phyloP scores from a whole-genome alignment of 1,140 invertebrate genomes.

The Melitaea cinxia region DNA sequence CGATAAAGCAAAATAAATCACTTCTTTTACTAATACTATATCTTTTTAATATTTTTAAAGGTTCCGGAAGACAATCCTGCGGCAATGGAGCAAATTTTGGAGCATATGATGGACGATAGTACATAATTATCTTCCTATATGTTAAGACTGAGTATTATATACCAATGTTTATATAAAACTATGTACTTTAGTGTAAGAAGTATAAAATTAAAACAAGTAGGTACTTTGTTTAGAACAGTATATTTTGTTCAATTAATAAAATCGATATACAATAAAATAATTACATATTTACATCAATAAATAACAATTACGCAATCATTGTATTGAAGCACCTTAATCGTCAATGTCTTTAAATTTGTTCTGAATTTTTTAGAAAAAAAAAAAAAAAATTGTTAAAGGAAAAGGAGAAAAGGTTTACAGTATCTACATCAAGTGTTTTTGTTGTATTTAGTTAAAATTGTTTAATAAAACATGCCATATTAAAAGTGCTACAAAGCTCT shows the following conservation, averaged over 20 bases:
- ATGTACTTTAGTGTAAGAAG: neutral
- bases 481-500: no score
- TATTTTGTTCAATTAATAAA: slow-evolving; percentile 34
- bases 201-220: slow-evolving; percentile 29
- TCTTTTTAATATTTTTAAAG: slow-evolving; percentile 54
- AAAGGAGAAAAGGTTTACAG: no score
- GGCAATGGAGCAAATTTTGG: slow-evolving; percentile 68
- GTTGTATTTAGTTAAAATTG: no score
- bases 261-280: slow-evolving; percentile 28
- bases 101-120: slow-evolving; percentile 43
- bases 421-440: no score
- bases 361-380: no score
- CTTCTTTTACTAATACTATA: neutral
- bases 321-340: slow-evolving; percentile 23
- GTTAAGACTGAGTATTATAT: slow-evolving; percentile 16
- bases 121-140: neutral
- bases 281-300: slow-evolving; percentile 33
- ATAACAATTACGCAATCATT: slow-evolving; percentile 20
- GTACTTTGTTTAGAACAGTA: slow-evolving; percentile 29
- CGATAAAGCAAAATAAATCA: no score
- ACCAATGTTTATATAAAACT: slow-evolving; percentile 3
- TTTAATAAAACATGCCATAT: no score
- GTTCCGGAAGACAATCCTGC: slow-evolving; percentile 70
- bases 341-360: neutral
- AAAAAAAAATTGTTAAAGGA: no score